Percentiles rank a stretch among this genome's conserved stretches.
Conservation (phyloP, 2,113 vertebrate species). For the Podiceps cristatus region DNA sequence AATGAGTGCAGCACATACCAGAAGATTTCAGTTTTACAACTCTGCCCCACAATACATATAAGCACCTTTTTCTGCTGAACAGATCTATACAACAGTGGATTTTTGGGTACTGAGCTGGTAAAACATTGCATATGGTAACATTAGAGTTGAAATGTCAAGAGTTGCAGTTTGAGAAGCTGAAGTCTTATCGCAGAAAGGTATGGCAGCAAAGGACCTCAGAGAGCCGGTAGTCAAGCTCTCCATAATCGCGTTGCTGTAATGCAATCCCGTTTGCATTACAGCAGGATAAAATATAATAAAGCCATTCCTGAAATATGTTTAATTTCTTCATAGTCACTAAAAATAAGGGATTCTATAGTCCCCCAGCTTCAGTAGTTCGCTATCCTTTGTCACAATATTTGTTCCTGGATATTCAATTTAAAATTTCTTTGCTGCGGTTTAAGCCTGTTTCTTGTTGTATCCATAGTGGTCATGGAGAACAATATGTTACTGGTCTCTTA, state of each 20-base stretch:
- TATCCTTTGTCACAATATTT: accelerated
- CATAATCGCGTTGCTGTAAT: too few relatives aligned
- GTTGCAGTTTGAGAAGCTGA: not conserved
- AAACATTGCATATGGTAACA: not conserved
- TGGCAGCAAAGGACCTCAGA: not conserved
- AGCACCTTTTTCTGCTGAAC: not conserved
- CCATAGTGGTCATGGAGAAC: not conserved
- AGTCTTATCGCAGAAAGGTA: not conserved
- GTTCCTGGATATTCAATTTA: not conserved
- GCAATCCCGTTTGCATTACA: not conserved
- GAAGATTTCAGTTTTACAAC: not conserved
- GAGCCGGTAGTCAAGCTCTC: not conserved
- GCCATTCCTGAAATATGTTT: not conserved
- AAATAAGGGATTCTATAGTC: not conserved
- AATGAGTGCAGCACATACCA: not conserved
- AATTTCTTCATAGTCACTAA: not conserved
- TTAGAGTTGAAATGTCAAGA: not conserved
- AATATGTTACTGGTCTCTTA: not conserved
- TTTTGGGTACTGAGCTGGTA: not conserved
- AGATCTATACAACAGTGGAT: accelerated
- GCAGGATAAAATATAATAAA: not conserved
- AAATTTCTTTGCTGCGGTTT: not conserved
- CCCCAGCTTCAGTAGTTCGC: not conserved
- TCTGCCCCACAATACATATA: not conserved
- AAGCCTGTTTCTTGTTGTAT: not conserved